phyloP scores from a whole-genome alignment of 2,113 vertebrate species.

The human region DNA sequence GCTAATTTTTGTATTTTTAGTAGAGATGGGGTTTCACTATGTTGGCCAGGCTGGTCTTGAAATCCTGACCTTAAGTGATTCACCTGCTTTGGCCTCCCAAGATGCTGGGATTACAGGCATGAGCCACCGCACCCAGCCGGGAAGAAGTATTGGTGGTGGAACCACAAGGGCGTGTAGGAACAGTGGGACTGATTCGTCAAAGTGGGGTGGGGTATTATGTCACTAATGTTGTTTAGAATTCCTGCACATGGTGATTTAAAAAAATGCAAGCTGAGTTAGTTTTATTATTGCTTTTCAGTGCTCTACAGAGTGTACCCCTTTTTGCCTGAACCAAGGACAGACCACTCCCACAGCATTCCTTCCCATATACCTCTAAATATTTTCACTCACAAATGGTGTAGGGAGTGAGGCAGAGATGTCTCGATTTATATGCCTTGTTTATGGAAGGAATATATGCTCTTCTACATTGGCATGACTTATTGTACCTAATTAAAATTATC shows the following conservation, averaged over 20 bases:
- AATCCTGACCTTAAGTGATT: no score
- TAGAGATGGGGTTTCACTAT: no score
- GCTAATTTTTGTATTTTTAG: no score
- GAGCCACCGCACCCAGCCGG: no score
- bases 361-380: background rate
- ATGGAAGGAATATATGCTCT: background rate
- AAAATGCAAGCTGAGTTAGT: background rate
- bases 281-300: constrained; percentile 14
- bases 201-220: background rate
- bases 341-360: background rate
- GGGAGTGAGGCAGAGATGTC: background rate
- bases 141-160: background rate
- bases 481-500: constrained; percentile 12
- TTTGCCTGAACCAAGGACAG: background rate
- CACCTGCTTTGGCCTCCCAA: no score
- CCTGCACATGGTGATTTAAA: background rate
- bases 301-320: background rate
- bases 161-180: background rate
- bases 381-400: background rate
- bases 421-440: background rate
- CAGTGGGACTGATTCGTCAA: background rate
- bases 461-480: background rate
- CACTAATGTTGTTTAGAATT: background rate
- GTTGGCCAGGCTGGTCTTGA: no score
- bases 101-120: no score